Evolutionary conservation across 2,113 vertebrate species (phyloP), one percentile per base, ranked within the genome.

Genomic region (Eurypyga helias): DNA sequence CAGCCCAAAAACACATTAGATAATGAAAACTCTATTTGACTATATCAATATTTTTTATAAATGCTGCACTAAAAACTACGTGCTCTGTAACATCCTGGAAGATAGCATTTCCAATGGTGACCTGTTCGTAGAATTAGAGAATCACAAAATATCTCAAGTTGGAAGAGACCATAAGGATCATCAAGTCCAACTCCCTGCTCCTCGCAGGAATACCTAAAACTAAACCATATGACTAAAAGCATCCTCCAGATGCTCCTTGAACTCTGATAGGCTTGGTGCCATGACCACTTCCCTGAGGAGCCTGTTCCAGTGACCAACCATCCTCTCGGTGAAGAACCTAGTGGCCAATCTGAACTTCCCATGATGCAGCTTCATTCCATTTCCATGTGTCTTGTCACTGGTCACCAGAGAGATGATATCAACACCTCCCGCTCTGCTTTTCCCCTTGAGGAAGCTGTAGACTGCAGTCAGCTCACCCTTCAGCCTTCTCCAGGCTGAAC

Each of bases 331-430:
- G 21, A 88, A 64, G 33, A 81, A 15, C 13, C 8, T 73, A n/a
- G n/a, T 13, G 18, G n/a, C 60, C 48, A 64, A 6, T 17, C 29
- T 52, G 76, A 52, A 79, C 29, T n/a, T 64, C 25, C 17, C 12
- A 38, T 54, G 38, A 84, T 2, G 11, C 29, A 54, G 34, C 12
- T 49, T 70, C 6, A 5, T 41, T 49, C 76, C 23, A 26, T 23
- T 75, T 69, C 79, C 19, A 16, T 6, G 6, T 51, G 28, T 25
- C 29, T 17, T 36, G 13, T 33, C 0, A 0, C 17, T 45, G 7
- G 31, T 43, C 29, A 65, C 16, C 23, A 58, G n/a, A 60, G 17
- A 57, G 48, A 64, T 24, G 8, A 33, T 4, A 70, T 8, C 49
- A 49, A 38, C 23, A 76, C 28, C 31, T 85, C 10, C 3, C 29